Conservation (phyloP, 1,140 invertebrate genomes). For the Apis laboriosa region DNA sequence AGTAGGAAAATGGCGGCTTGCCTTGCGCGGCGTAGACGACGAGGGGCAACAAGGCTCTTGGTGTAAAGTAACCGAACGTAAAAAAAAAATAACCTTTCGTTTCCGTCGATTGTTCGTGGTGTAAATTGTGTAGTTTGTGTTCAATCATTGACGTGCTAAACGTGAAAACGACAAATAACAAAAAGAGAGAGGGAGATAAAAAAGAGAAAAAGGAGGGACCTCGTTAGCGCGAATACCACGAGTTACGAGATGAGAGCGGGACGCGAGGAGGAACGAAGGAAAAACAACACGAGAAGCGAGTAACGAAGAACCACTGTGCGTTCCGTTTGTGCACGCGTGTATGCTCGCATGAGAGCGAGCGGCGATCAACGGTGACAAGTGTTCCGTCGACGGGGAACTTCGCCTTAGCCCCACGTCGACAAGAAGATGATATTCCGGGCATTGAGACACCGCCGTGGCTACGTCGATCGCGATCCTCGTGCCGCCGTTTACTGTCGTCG, state of each 20-base stretch:
- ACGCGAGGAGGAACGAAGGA: constrained; percentile 19
- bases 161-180: background rate
- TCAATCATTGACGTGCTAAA: constrained; percentile 5
- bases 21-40: constrained; percentile 53
- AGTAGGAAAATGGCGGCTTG: constrained; percentile 65
- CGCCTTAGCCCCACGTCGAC: constrained; percentile 48
- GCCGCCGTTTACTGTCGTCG: constrained; percentile 46
- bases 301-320: constrained; percentile 44
- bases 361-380: constrained; percentile 57
- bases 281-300: constrained; percentile 27
- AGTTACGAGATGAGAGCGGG: constrained; percentile 43
- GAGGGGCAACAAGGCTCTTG: constrained; percentile 24
- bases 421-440: constrained; percentile 54
- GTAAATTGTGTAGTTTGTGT: background rate
- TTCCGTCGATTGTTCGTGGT: background rate
- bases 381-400: constrained; percentile 54
- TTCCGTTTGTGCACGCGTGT: constrained; percentile 41
- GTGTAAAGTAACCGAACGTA: constrained; percentile 12
- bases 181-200: background rate
- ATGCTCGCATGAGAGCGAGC: constrained; percentile 57
- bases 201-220: background rate
- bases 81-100: constrained; percentile 8
- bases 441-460: constrained; percentile 38
- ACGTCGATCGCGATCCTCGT: constrained; percentile 50
- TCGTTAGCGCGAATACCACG: constrained; percentile 30